Conservation (phyloP, 2,888 invertebrate genomes). For the Neoitamus cyanurus region DNA sequence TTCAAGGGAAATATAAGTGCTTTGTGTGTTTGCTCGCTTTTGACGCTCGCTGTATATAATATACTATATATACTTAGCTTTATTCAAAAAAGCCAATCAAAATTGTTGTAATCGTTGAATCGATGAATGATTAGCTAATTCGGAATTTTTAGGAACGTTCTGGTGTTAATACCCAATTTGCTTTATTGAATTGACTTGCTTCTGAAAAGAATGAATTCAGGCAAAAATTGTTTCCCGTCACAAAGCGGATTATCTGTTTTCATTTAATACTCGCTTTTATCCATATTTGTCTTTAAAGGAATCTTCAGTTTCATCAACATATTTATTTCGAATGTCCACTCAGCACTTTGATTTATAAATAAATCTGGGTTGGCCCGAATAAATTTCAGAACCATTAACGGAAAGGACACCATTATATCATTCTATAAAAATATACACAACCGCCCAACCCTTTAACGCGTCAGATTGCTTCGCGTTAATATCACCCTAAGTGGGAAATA, state of each 20-base stretch:
- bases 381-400: neutral
- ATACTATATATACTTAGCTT: too few relatives aligned
- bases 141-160: too few relatives aligned
- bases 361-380: neutral
- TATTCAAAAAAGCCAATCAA: too few relatives aligned
- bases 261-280: neutral
- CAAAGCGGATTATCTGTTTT: neutral
- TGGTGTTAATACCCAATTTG: too few relatives aligned
- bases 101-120: too few relatives aligned
- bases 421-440: neutral
- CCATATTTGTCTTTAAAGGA: neutral
- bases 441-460: neutral
- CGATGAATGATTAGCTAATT: too few relatives aligned
- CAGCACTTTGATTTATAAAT: neutral
- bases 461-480: neutral
- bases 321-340: neutral
- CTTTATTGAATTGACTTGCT: too few relatives aligned
- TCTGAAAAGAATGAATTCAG: neutral
- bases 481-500: neutral
- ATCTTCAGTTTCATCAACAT: neutral
- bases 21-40: too few relatives aligned
- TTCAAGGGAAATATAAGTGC: too few relatives aligned
- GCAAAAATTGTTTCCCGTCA: neutral
- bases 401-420: neutral
- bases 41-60: too few relatives aligned